Evolutionary conservation across 1,140 invertebrate genomes (phyloP).

Genomic region (Pseudomyrmex flavicornis): DNA sequence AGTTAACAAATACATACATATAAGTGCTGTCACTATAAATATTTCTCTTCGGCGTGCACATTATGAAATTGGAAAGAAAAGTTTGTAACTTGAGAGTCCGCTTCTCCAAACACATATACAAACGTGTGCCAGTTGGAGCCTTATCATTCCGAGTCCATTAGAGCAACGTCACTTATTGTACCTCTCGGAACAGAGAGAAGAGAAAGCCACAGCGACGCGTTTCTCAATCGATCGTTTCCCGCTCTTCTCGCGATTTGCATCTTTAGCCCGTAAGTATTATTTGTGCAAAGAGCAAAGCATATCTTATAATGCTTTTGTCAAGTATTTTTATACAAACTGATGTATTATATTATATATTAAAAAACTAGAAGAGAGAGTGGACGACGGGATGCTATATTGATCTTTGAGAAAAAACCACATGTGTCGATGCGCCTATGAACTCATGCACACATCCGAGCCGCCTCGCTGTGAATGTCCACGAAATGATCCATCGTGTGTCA

Average conservation of each 20-base stretch:
- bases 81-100: neutral
- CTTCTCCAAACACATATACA: neutral
- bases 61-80: neutral
- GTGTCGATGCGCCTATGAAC: neutral
- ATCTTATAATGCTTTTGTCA: neutral
- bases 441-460: neutral
- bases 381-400: neutral
- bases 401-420: conserved; percentile 43
- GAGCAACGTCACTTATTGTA: neutral
- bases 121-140: neutral
- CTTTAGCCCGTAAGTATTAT: neutral
- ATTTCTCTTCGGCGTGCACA: neutral
- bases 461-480: neutral
- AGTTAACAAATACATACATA: neutral
- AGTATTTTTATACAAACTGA: conserved; percentile 47
- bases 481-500: neutral
- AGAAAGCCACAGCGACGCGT: neutral
- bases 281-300: conserved; percentile 32
- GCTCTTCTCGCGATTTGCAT: conserved; percentile 5
- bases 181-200: neutral
- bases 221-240: conserved; percentile 21
- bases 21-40: too few relatives aligned
- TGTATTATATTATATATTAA: conserved; percentile 35
- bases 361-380: conserved; percentile 7
- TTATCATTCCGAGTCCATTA: neutral